Evolutionary conservation across 2,113 vertebrate species (phyloP), one percentile per base, ranked within the genome.

Genomic region (Syrrhaptes paradoxus): DNA sequence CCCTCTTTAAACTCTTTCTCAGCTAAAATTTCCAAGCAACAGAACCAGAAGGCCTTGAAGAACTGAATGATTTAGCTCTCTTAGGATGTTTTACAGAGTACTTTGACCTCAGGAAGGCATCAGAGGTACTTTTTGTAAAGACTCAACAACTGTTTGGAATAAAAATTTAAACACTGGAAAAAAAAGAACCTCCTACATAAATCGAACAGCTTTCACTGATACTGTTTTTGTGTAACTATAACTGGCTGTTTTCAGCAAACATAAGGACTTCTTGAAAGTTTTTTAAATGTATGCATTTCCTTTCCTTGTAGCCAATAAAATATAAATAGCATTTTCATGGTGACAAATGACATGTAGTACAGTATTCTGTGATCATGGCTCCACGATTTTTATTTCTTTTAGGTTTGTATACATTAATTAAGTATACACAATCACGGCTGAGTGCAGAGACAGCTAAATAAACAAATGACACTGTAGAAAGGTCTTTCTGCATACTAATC

Each of bases 401-500:
- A 95, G 96, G 96, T 98, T 98, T 98, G 97, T 98, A 98, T 98
- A 98, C 95, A 98, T 98, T 98, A 98, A 98, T 98, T 98, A 98
- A 97, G 97, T 97, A 97, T 97, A 98, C 97, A 98, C 97, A 98
- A 98, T 98, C 98, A 98, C 97, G 95, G 96, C 97, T 92, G 97
- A 97, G 98, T 98, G 98, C 97, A 97, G 97, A 98, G 98, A 98
- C 98, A 98, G 98, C 98, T 98, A 98, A 98, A 98, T 98, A 98
- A 98, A 98, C 98, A 98, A 98, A 98, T 98, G 98, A 98, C 98
- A 98, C 97, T 94, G 91, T 98, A 97, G 98, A 98, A 98, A 98
- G 98, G 97, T 97, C 98, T 98, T 98, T 98, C 97, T 98, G 98
- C 99, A 99, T 99, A 98, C 99, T 99, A 99, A 99, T 99, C 98